Evolutionary conservation across 2,797 vertebrate species (phyloP), one percentile per base, ranked within the genome.

Genomic region (Muscicapa striata): DNA sequence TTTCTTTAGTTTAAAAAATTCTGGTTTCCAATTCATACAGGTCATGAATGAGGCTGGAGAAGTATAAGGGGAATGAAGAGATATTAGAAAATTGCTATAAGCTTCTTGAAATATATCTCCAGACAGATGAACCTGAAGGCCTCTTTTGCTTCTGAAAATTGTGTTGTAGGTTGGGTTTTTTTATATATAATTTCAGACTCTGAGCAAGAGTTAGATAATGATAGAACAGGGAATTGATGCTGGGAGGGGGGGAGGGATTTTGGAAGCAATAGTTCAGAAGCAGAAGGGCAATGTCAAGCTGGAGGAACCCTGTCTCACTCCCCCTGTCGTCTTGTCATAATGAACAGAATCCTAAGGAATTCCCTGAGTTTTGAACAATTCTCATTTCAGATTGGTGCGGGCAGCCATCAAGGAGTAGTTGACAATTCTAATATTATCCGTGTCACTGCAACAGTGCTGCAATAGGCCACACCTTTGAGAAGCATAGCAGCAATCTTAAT

Each of bases 1-100:
- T 94, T 41, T 68, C 48, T 78, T 79, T 69, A 67, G 89, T 70
- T 93, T 61, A 85, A 90, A 90, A 89, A 64, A 9, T 29, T 91
- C 57, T 79, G 58, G 19, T 46, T 89, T 94, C 36, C n/a, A 89
- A 22, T 46, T 83, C 3, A 4, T 24, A 62, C 13, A 61, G 52
- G 45, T 54, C 49, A 62, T 22, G 34, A 89, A 43, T 15, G 27
- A 94, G 49, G 24, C 52, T 70, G 45, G 18, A 88, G 30, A 76
- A 89, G 8, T 43, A 38, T 7, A 59, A 57, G 17, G 14, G 23
- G 62, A 80, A 86, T 5, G 1, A 74, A 90, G 59, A 55, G 23
- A 76, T 49, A 87, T 15, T 76, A 84, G 55, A 87, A 73, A 95
- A 77, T 54, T 92, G 76, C 40, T 85, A 19, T 14, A 57, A 80